phyloP scores from a whole-genome alignment of 1,140 invertebrate species.

The Reticulitermes speratus region DNA sequence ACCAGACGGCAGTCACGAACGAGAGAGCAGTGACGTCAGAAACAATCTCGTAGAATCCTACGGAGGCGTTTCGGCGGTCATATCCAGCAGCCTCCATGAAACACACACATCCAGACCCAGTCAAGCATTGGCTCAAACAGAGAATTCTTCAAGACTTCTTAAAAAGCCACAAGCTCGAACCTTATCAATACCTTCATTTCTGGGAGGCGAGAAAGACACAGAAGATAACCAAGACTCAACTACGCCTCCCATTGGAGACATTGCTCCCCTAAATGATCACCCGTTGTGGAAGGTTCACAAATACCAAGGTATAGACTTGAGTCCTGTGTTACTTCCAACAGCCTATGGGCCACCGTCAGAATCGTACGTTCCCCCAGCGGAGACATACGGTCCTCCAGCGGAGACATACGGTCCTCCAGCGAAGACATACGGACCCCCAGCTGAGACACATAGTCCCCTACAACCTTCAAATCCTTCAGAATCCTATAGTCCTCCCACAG shows the following conservation, averaged over 20 bases:
- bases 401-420: background rate
- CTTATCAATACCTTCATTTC: background rate
- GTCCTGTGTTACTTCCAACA: background rate
- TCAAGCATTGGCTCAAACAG: background rate
- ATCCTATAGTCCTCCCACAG: background rate
- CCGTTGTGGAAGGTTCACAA: background rate
- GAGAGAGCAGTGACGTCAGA: background rate
- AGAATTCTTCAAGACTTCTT: background rate
- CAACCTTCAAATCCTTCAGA: background rate
- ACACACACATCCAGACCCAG: too few relatives aligned
- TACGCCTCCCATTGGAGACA: background rate
- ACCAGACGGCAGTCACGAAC: background rate
- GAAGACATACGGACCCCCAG: background rate
- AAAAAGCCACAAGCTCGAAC: background rate
- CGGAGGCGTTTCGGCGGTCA: background rate
- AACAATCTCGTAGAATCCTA: background rate
- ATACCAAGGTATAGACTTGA: background rate
- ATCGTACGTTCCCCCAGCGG: background rate
- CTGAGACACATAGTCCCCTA: too few relatives aligned
- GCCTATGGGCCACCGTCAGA: background rate
- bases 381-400: too few relatives aligned
- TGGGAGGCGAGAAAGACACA: background rate
- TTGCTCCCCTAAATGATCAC: background rate
- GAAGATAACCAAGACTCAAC: background rate
- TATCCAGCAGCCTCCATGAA: background rate